Conservation (phyloP, 1,140 invertebrate species). For the Sweltsa coloradensis region DNA sequence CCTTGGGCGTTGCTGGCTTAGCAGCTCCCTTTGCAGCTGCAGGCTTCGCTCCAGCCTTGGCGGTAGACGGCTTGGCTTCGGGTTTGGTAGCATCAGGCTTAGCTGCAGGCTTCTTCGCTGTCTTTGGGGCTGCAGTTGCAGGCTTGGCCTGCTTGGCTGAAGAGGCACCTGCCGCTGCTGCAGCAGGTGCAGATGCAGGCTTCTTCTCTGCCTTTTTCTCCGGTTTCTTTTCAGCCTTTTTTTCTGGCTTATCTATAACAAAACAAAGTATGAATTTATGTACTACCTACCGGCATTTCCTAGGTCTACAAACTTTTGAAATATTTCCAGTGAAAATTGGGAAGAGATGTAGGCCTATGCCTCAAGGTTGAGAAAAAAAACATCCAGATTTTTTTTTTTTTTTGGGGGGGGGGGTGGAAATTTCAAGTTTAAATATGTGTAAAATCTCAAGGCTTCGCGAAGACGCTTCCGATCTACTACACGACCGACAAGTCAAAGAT, state of each 20-base stretch:
- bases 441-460: too few relatives aligned
- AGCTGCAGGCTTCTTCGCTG: conserved; percentile 22
- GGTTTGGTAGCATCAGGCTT: conserved; percentile 19
- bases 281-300: too few relatives aligned
- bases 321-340: too few relatives aligned
- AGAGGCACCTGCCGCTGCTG: conserved; percentile 7
- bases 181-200: conserved; percentile 26
- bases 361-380: too few relatives aligned
- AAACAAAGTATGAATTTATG: too few relatives aligned
- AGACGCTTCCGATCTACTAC: too few relatives aligned
- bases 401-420: too few relatives aligned
- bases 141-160: conserved; percentile 21
- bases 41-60: conserved; percentile 13
- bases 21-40: conserved; percentile 10
- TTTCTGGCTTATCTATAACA: background rate
- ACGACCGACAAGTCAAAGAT: too few relatives aligned
- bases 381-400: too few relatives aligned
- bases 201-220: conserved; percentile 40
- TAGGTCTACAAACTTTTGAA: too few relatives aligned
- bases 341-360: too few relatives aligned
- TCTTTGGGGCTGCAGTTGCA: conserved; percentile 24
- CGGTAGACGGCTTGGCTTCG: conserved; percentile 15
- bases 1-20: conserved; percentile 23
- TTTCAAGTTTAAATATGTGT: too few relatives aligned
- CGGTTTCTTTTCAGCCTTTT: conserved; percentile 19